Evolutionary conservation across 35 echinoderm and acorn worm species (phyloP).

Genomic region (Eucidaris tribuloides): DNA sequence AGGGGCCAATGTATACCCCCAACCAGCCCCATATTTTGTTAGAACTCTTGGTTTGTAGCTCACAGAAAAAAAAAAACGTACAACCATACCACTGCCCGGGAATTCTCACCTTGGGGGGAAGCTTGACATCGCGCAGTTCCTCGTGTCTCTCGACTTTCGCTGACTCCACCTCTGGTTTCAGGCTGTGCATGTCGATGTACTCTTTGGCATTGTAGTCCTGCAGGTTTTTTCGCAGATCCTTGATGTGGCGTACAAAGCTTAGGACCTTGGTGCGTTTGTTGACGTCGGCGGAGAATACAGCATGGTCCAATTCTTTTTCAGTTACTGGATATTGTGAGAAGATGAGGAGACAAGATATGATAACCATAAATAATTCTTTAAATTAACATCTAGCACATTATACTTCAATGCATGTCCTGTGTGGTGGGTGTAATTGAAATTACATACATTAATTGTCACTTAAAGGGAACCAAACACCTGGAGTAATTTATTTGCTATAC

Average conservation of each 20-base stretch:
- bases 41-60: not conserved
- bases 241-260: slow-evolving; percentile 64
- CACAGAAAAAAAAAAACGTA: not conserved
- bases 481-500: too few relatives aligned
- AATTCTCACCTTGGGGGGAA: slow-evolving; percentile 49
- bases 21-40: not conserved
- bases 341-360: too few relatives aligned
- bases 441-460: too few relatives aligned
- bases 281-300: not conserved
- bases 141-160: slow-evolving; percentile 41
- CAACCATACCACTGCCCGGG: not conserved
- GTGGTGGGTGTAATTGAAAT: too few relatives aligned
- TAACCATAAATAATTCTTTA: too few relatives aligned
- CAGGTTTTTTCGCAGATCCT: slow-evolving; percentile 66
- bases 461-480: too few relatives aligned
- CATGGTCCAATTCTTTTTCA: slow-evolving; percentile 61
- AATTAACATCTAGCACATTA: too few relatives aligned
- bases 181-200: slow-evolving; percentile 74
- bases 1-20: not conserved
- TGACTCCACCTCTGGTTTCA: slow-evolving; percentile 73
- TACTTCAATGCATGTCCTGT: too few relatives aligned
- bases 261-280: slow-evolving; percentile 8
- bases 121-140: slow-evolving; percentile 54
- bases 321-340: slow-evolving; percentile 18
- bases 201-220: slow-evolving; percentile 83